Conservation (phyloP, 1,140 invertebrate species). For the Drosophila ananassae region DNA sequence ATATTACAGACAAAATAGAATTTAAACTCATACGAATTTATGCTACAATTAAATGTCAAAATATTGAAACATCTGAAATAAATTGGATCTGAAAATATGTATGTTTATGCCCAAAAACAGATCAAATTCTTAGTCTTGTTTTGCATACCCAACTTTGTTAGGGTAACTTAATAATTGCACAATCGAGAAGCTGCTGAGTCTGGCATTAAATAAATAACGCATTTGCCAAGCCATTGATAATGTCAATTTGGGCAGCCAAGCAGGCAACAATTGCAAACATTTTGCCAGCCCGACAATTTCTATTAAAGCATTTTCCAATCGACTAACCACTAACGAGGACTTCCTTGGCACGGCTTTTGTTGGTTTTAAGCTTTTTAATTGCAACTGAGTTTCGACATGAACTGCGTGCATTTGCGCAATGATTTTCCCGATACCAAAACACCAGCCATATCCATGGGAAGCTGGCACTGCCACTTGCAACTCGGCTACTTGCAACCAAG, state of each 20-base stretch:
- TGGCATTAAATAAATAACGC: constrained; percentile 61
- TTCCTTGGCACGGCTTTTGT: constrained; percentile 39
- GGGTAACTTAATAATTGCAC: constrained; percentile 20
- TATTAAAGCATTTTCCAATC: constrained; percentile 69
- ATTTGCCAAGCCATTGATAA: constrained; percentile 57
- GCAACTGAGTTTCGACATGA: constrained; percentile 76
- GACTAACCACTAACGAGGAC: constrained; percentile 56
- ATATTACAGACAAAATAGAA: constrained; percentile 9
- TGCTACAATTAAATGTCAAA: not conserved
- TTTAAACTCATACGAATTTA: not conserved
- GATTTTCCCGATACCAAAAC: constrained; percentile 66
- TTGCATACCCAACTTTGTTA: not conserved
- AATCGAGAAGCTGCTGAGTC: constrained; percentile 36
- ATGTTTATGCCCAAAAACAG: no score
- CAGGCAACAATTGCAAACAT: constrained; percentile 44
- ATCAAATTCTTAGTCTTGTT: no score
- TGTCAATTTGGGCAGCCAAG: constrained; percentile 51
- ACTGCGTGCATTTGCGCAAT: constrained; percentile 78
- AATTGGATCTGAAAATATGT: no score
- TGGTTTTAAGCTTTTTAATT: constrained; percentile 70
- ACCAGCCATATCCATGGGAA: constrained; percentile 38
- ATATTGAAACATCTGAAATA: no score
- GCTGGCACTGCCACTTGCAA: not conserved
- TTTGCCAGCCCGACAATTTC: constrained; percentile 55
- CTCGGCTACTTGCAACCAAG: not conserved